A percentile compares a stretch with the other conserved stretches of the same genome.
phyloP scores from a whole-genome alignment of 2,113 vertebrate genomes.

The Brachyhypopomus occidentalis region DNA sequence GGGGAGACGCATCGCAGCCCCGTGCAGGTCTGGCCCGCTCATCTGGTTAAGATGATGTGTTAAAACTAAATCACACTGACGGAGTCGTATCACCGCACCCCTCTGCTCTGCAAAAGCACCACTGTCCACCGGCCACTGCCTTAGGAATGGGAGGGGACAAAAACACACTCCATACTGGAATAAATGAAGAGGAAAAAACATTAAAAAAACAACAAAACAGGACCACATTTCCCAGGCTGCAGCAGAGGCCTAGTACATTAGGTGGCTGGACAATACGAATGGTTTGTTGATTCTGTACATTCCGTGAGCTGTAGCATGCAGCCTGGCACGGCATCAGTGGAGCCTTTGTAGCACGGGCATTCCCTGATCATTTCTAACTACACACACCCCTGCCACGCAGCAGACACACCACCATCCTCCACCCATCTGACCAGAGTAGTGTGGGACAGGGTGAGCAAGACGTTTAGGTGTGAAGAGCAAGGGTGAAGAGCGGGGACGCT shows the following conservation, averaged over 20 bases:
- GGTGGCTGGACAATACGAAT: conserved; percentile 69
- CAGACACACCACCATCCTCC: conserved; percentile 57
- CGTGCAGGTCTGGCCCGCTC: conserved; percentile 30
- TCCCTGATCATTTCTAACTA: conserved; percentile 65
- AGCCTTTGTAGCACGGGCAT: conserved; percentile 68
- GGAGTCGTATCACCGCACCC: conserved; percentile 49
- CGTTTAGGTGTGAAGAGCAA: conserved; percentile 28
- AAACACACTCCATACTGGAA: conserved; percentile 63
- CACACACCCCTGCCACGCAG: conserved; percentile 68
- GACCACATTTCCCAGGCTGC: conserved; percentile 51
- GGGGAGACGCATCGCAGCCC: conserved; percentile 44
- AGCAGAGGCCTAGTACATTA: conserved; percentile 52
- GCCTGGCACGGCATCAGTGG: conserved; percentile 65
- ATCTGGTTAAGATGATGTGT: conserved; percentile 37
- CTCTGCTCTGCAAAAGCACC: conserved; percentile 53
- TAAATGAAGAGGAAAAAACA: conserved; percentile 11
- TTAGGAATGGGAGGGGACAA: conserved; percentile 10
- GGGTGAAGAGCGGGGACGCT: conserved; percentile 50
- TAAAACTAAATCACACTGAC: conserved; percentile 53
- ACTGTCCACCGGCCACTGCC: conserved; percentile 42
- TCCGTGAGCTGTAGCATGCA: conserved; percentile 59
- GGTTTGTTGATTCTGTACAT: conserved; percentile 69
- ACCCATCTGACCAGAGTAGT: conserved; percentile 41
- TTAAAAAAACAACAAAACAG: conserved; percentile 19
- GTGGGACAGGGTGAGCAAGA: neutral